Evolutionary conservation across 2,113 vertebrate species (phyloP).

Genomic region (Pomatorhinus ruficollis): DNA sequence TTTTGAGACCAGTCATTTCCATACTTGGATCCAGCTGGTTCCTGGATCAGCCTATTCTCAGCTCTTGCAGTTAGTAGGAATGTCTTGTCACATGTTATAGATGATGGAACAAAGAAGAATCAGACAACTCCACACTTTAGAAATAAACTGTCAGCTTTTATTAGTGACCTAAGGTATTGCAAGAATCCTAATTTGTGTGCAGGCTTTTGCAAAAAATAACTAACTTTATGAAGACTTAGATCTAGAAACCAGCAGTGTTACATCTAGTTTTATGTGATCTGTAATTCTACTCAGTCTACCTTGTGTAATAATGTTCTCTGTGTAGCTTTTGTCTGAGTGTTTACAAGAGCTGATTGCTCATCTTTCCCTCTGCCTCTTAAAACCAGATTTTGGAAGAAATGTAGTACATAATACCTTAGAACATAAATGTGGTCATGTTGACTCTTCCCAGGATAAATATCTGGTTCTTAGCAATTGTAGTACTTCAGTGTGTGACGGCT

Average conservation of each 20-base stretch:
- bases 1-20: not conserved
- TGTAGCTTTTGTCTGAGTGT: not conserved
- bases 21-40: not conserved
- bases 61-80: not conserved
- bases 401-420: not conserved
- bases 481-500: not conserved
- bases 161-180: not conserved
- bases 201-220: not conserved
- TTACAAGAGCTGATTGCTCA: not conserved
- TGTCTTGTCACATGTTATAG: not conserved
- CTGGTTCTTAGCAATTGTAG: not conserved
- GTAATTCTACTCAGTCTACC: not conserved
- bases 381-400: not conserved
- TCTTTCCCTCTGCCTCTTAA: not conserved
- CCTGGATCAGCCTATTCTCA: not conserved
- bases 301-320: not conserved
- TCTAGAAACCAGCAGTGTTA: not conserved
- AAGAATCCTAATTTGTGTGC: not conserved
- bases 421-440: not conserved
- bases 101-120: not conserved
- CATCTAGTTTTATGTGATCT: not conserved
- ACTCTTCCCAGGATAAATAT: not conserved
- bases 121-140: not conserved
- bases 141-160: not conserved
- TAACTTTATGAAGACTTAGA: not conserved